Evolutionary conservation across 2,888 invertebrate genomes (phyloP).

Genomic region (Seira musarum): DNA sequence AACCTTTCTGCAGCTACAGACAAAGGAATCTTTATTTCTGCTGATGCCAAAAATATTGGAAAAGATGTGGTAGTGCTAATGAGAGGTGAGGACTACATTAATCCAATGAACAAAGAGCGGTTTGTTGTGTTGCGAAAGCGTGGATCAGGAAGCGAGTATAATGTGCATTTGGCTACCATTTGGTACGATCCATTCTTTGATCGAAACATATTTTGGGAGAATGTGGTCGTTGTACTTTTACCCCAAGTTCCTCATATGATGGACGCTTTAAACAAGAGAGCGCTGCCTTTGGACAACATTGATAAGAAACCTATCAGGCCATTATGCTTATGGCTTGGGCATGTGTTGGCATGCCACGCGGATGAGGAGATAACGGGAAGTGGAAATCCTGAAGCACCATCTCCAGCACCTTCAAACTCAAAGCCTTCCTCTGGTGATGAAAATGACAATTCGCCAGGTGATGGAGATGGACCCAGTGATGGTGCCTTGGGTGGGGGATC

Average conservation of each 20-base stretch:
- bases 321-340: constrained; percentile 31
- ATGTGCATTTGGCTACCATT: constrained; percentile 18
- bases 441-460: too few species aligned
- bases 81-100: constrained; percentile 38
- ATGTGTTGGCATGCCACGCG: constrained; percentile 25
- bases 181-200: background rate
- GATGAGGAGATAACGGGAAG: background rate
- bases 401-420: background rate
- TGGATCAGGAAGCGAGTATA: constrained; percentile 27
- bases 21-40: background rate
- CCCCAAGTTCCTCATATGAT: background rate
- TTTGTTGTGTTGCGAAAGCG: constrained; percentile 37
- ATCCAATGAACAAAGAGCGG: constrained; percentile 36
- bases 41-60: constrained; percentile 17
- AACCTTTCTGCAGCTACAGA: background rate
- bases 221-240: background rate
- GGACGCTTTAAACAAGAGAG: background rate
- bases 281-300: background rate
- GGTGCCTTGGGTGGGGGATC: too few species aligned
- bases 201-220: background rate
- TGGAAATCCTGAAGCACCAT: background rate
- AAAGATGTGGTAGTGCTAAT: constrained; percentile 22
- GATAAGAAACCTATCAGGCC: background rate
- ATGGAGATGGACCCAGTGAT: too few species aligned
- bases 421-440: constrained; percentile 11